Evolutionary conservation across 1,140 invertebrate genomes (phyloP), one percentile per base, ranked within the genome.

Genomic region (Drosophila hydei): DNA sequence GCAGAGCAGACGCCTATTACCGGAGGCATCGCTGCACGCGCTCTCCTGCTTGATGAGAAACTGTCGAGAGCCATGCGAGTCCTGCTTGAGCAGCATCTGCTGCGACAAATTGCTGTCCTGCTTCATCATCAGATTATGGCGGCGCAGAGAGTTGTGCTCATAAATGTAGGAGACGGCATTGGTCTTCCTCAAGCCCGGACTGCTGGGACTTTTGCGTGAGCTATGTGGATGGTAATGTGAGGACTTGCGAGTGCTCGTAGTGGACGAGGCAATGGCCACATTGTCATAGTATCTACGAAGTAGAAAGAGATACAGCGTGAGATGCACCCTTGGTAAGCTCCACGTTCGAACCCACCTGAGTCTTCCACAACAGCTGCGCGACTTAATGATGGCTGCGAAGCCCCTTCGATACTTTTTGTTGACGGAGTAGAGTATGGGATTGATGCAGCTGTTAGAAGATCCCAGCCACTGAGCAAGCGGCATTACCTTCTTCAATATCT

Each of bases 381-480:
- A 96, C 90, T 96, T 96, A 0, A 98, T 93, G 25, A 98, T 96
- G 7, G 97, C 97, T 3, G 96, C 94, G 92, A 99, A 99, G 1
- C 98, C 98, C 40, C 96, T 95, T 1, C 98, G 93, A 91, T 98
- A 99, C 91, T 99, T 99, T 78, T 98, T 97, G 91, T 98, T 99
- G 93, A 99, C 98, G 0, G 98, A 97, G 92, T 99, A 99, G n/a
- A 99, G 94, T 43, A 91, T 96, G 0, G 98, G 98, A 92, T 99
- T 99, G 78, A 99, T 97, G 93, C 97, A 99, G 25, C 97, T 98
- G 91, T 99, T 99, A 16, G 97, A 97, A 0, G 97, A 95, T 0
- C 98, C 98, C 2, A 99, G 93, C 98, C 98, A 99, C 92, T 99
- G 98, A 0, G 98, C 97, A 25, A 99, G 94, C 0, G 98, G 98